These are phyloP conservation scores for Cyrtorhinus lividipennis DNA, from an alignment of 1,140 invertebrate genomes.

Conservation along the genomic window DNA sequence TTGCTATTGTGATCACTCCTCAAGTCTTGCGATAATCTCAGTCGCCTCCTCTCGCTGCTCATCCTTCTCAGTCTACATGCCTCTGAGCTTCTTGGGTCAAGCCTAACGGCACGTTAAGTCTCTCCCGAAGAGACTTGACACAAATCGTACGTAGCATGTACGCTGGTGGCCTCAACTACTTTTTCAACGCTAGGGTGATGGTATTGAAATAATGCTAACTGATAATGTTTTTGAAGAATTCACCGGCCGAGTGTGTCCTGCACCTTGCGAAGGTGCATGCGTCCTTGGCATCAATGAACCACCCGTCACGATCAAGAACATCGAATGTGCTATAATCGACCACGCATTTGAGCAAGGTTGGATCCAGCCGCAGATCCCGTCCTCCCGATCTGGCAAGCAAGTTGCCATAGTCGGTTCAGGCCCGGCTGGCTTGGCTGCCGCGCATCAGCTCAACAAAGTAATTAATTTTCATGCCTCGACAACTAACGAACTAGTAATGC, in stretches of 20 bases:
- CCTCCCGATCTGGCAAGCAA: slow-evolving; percentile 59
- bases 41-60: too few relatives aligned
- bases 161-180: too few relatives aligned
- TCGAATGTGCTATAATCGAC: slow-evolving; percentile 98
- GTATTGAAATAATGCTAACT: neutral
- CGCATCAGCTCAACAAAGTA: slow-evolving; percentile 93
- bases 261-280: slow-evolving; percentile 96
- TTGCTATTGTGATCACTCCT: too few relatives aligned
- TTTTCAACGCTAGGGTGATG: too few relatives aligned
- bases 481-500: too few relatives aligned
- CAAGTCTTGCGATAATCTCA: too few relatives aligned
- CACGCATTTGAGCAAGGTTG: slow-evolving; percentile 94
- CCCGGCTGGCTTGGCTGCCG: slow-evolving; percentile 85
- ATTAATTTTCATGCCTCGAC: neutral
- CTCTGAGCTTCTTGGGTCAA: too few relatives aligned
- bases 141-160: too few relatives aligned
- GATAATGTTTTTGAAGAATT: slow-evolving; percentile 53
- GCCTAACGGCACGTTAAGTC: too few relatives aligned
- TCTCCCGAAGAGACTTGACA: too few relatives aligned
- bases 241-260: slow-evolving; percentile 94
- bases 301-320: slow-evolving; percentile 97
- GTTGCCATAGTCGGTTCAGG: slow-evolving; percentile 93
- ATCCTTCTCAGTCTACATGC: too few relatives aligned
- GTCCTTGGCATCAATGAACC: slow-evolving; percentile 92
- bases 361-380: slow-evolving; percentile 70